phyloP scores from a whole-genome alignment of 2,888 invertebrate species.

The Eupithecia dodoneata region DNA sequence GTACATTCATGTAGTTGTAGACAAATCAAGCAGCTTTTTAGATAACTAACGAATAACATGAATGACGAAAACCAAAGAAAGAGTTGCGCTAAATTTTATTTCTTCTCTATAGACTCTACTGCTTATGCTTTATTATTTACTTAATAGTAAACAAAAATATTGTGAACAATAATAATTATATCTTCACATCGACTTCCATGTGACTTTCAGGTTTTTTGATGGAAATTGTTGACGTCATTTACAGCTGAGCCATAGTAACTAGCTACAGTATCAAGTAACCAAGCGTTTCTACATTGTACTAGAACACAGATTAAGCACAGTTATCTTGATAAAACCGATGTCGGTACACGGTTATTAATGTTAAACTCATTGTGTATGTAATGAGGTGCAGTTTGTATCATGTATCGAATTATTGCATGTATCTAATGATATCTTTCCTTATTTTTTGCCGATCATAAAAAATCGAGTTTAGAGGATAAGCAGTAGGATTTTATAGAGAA shows the following conservation, averaged over 20 bases:
- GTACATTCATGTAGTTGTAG: not conserved
- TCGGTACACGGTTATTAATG: conserved; percentile 76
- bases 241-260: not conserved
- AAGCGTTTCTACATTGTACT: conserved; percentile 15
- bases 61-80: not conserved
- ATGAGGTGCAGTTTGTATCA: conserved; percentile 64
- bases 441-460: no score
- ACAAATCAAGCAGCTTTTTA: not conserved
- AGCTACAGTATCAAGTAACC: not conserved
- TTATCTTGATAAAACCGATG: conserved; percentile 71
- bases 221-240: not conserved
- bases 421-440: conserved; percentile 1
- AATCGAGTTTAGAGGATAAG: no score
- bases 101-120: not conserved
- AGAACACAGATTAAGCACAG: conserved; percentile 33
- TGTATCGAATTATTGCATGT: conserved; percentile 40
- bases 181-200: not conserved
- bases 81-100: no score
- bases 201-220: not conserved
- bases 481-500: no score
- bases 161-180: not conserved
- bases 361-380: conserved; percentile 68
- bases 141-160: no score
- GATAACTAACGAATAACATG: not conserved
- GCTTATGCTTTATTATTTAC: not conserved